These are phyloP conservation scores for Tiliacea aurago DNA, from an alignment of 2,888 invertebrate genomes.

Conservation along the genomic window DNA sequence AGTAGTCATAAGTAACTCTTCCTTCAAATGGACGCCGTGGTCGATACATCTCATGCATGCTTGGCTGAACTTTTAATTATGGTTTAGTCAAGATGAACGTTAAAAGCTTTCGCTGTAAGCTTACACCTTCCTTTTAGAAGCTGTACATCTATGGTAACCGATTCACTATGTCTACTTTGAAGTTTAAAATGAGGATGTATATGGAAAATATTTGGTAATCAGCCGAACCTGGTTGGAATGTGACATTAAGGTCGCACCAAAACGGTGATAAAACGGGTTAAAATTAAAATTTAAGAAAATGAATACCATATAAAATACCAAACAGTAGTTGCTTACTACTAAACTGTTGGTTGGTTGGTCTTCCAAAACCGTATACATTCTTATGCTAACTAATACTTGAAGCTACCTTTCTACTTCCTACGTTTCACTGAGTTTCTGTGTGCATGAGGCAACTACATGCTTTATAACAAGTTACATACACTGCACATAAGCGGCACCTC, in stretches of 20 bases:
- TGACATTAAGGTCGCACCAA: not conserved
- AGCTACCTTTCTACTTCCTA: conserved; percentile 31
- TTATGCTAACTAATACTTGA: conserved; percentile 21
- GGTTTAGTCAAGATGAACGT: conserved; percentile 47
- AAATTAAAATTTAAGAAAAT: not conserved
- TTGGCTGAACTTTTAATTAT: conserved; percentile 44
- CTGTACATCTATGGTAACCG: conserved; percentile 55
- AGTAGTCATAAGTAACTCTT: not conserved
- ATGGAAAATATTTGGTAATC: conserved; percentile 9
- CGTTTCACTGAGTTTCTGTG: conserved; percentile 48
- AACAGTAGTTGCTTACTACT: not conserved
- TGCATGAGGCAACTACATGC: conserved; percentile 59
- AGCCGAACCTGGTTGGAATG: not conserved
- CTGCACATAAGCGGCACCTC: conserved; percentile 44
- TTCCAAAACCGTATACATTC: conserved; percentile 26
- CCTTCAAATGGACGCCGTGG: conserved; percentile 18
- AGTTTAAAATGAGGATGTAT: conserved; percentile 38
- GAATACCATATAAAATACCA: not conserved
- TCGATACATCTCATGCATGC: conserved; percentile 61
- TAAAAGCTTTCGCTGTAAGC: conserved; percentile 61
- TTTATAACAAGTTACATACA: conserved; percentile 49
- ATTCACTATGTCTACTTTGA: conserved; percentile 20
- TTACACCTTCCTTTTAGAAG: conserved; percentile 65
- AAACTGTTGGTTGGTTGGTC: not conserved
- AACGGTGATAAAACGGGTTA: not conserved